Conservation (phyloP, 1,140 invertebrate species). For the Aphelenchoides besseyi region DNA sequence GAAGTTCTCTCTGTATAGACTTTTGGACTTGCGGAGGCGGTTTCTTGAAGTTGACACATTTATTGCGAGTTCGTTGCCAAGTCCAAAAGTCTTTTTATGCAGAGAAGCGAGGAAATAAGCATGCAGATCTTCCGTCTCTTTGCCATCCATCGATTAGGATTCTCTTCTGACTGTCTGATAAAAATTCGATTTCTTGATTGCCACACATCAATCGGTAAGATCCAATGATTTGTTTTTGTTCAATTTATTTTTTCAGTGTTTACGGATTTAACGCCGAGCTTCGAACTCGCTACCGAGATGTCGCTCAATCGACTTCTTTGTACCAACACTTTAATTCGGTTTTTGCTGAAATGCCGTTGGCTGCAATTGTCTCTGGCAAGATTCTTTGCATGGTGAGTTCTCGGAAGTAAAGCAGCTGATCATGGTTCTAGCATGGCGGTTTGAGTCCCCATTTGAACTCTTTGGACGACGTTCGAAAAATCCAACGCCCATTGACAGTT, state of each 20-base stretch:
- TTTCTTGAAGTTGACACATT: too few species aligned
- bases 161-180: not conserved
- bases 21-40: too few species aligned
- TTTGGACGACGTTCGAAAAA: conserved; percentile 64
- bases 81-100: too few species aligned
- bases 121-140: too few species aligned
- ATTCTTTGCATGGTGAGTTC: conserved; percentile 59
- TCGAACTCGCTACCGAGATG: conserved; percentile 21
- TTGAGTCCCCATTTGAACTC: conserved; percentile 72
- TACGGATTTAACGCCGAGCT: conserved; percentile 46
- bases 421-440: too few species aligned
- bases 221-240: conserved; percentile 3
- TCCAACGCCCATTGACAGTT: conserved; percentile 26
- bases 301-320: conserved; percentile 50
- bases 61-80: too few species aligned
- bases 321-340: conserved; percentile 64
- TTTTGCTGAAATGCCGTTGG: conserved; percentile 50
- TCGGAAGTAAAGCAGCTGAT: too few species aligned
- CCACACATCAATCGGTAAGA: conserved; percentile 15
- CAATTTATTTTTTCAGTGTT: conserved; percentile 29
- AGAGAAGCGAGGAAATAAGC: too few species aligned
- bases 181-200: not conserved
- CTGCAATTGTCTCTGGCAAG: conserved; percentile 40
- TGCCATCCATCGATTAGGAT: not conserved
- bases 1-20: too few species aligned